Conservation (phyloP, 2,113 vertebrate species). For the Elaphurus davidianus region DNA sequence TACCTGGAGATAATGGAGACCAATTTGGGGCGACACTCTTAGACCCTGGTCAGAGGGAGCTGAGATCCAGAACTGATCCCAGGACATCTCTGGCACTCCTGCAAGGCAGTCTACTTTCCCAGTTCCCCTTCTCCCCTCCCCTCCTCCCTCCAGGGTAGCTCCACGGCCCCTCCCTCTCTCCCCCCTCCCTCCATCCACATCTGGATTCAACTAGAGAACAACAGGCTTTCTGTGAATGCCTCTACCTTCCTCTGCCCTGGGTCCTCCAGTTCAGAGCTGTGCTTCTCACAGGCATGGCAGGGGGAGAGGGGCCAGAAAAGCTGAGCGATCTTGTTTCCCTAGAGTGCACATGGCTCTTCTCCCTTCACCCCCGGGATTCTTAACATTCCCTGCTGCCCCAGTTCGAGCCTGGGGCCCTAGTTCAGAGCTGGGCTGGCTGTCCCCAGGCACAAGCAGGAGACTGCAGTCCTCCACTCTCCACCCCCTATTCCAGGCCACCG, state of each 20-base stretch:
- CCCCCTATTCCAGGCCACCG: neutral
- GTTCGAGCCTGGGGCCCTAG: neutral
- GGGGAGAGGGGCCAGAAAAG: neutral
- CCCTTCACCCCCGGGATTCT: neutral
- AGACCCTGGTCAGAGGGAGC: neutral
- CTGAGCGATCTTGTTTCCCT: neutral
- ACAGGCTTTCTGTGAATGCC: constrained; percentile 59
- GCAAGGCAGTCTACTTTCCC: neutral
- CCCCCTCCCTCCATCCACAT: constrained; percentile 61
- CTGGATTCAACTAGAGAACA: constrained; percentile 81
- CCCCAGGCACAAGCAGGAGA: neutral
- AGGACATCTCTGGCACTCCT: neutral
- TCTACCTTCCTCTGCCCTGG: constrained; percentile 38
- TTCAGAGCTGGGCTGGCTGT: neutral
- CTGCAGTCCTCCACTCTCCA: neutral
- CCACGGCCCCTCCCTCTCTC: neutral
- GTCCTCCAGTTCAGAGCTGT: neutral
- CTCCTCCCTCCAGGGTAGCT: neutral
- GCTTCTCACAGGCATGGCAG: neutral
- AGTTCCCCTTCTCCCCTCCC: neutral
- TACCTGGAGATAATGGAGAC: neutral
- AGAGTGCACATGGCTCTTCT: neutral
- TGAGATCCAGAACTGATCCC: neutral
- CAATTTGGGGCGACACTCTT: neutral
- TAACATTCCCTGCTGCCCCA: no score